A percentile compares a stretch with the other conserved stretches of the same genome.
Conservation (phyloP, 2,888 invertebrate genomes). For the Mesoligia furuncula region DNA sequence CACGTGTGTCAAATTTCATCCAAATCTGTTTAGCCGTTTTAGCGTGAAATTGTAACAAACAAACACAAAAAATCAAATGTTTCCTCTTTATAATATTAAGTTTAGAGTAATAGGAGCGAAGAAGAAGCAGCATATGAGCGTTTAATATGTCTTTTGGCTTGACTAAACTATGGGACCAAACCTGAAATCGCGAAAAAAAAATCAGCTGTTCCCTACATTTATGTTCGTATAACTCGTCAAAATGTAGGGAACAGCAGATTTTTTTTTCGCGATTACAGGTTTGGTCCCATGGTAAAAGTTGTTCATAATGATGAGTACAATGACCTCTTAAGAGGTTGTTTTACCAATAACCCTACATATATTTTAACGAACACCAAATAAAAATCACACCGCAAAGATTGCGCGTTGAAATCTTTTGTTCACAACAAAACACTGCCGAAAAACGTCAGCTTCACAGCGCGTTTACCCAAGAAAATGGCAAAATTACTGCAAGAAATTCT, state of each 20-base stretch:
- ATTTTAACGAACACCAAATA: no score
- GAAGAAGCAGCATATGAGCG: background rate
- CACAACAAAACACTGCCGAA: constrained; percentile 7
- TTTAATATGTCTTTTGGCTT: background rate
- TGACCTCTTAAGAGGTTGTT: no score
- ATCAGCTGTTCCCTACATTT: no score
- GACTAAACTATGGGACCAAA: no score
- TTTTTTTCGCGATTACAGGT: no score
- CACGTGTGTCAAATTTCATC: background rate
- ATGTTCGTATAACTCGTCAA: no score
- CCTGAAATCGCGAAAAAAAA: no score
- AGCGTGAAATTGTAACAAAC: no score
- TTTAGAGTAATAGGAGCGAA: background rate
- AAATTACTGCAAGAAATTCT: constrained; percentile 26
- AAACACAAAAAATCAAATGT: background rate
- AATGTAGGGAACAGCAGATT: no score
- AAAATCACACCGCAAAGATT: background rate
- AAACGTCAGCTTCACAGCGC: background rate
- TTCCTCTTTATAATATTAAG: background rate
- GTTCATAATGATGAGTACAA: no score
- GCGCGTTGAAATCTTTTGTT: constrained; percentile 34
- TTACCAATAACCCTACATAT: no score
- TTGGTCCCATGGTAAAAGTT: no score
- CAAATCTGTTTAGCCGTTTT: background rate
- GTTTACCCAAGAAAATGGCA: constrained; percentile 16